phyloP scores from a whole-genome alignment of 2,888 invertebrate genomes.

The Blastobasis adustella region DNA sequence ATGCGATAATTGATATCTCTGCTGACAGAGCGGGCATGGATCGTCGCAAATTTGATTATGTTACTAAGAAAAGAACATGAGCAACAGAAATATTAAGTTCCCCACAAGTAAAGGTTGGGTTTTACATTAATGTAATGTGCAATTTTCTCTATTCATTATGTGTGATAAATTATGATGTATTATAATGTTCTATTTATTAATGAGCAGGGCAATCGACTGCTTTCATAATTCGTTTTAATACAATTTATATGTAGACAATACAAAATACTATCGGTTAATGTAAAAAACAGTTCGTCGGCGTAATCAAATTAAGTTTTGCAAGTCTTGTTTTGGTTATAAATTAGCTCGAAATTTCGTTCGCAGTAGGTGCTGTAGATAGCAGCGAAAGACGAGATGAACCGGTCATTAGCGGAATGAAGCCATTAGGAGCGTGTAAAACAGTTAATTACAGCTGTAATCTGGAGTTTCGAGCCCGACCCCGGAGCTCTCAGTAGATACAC shows the following conservation, averaged over 20 bases:
- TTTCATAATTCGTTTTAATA: too few relatives aligned
- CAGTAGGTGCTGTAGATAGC: slow-evolving; percentile 22
- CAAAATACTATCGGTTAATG: not conserved
- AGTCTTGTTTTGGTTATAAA: slow-evolving; percentile 16
- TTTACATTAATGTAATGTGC: too few relatives aligned
- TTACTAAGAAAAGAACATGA: not conserved
- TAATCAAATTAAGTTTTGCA: slow-evolving; percentile 15
- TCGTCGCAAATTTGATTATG: slow-evolving; percentile 16
- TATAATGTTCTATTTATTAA: too few relatives aligned
- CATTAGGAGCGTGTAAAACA: slow-evolving; percentile 69
- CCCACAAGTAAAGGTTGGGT: too few relatives aligned
- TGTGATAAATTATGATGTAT: too few relatives aligned
- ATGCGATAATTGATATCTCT: slow-evolving; percentile 39
- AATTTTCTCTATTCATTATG: too few relatives aligned
- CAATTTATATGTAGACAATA: too few relatives aligned
- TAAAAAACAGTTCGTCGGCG: not conserved
- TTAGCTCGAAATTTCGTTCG: slow-evolving; percentile 19
- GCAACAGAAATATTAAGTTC: too few relatives aligned
- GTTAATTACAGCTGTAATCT: slow-evolving; percentile 47
- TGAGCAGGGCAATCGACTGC: too few relatives aligned
- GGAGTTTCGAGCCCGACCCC: slow-evolving; percentile 36
- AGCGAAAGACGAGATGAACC: slow-evolving; percentile 42
- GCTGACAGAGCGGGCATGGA: slow-evolving; percentile 29
- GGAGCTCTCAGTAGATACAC: slow-evolving; percentile 30
- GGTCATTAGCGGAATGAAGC: slow-evolving; percentile 68